phyloP scores from a whole-genome alignment of 2,797 vertebrate species.

The Cynopterus sphinx region DNA sequence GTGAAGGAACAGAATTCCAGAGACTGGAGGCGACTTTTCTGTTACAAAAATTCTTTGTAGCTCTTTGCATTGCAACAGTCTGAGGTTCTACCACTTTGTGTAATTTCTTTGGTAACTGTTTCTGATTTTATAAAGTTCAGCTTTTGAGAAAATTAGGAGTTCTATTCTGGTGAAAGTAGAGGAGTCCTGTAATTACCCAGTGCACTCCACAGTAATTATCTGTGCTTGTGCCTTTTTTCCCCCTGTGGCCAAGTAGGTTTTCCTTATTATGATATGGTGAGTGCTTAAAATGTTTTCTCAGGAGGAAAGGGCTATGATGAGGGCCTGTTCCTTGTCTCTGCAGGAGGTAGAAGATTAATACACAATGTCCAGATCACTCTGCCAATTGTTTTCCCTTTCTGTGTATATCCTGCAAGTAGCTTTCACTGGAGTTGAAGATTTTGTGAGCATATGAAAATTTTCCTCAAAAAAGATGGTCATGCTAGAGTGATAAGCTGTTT shows the following conservation, averaged over 20 bases:
- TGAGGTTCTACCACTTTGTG: constrained; percentile 25
- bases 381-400: neutral
- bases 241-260: neutral
- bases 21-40: neutral
- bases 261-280: neutral
- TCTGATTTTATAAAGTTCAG: constrained; percentile 51
- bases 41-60: neutral
- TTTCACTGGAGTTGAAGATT: constrained; percentile 36
- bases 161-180: constrained; percentile 56
- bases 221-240: neutral
- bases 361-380: neutral
- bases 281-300: neutral
- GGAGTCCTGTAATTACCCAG: constrained; percentile 54
- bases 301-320: neutral
- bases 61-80: constrained; percentile 36
- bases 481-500: neutral
- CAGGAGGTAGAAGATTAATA: neutral
- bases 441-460: constrained; percentile 8
- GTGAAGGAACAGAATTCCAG: neutral
- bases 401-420: neutral
- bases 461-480: neutral
- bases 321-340: neutral
- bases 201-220: constrained; percentile 29
- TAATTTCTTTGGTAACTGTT: constrained; percentile 48
- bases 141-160: constrained; percentile 68